phyloP scores from a whole-genome alignment of 2,888 invertebrate genomes.

The Periphyllus acericola region DNA sequence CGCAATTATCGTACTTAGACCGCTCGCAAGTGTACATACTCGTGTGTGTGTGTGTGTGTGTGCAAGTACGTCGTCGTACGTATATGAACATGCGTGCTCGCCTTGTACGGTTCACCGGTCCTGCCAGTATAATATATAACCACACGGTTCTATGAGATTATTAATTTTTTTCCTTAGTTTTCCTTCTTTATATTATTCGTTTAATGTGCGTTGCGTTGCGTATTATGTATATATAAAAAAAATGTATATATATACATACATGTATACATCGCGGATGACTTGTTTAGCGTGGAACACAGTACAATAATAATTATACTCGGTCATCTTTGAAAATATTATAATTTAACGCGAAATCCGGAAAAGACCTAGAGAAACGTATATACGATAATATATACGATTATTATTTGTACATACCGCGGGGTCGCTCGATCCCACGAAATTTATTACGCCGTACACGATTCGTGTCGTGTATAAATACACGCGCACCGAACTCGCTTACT shows the following conservation, averaged over 20 bases:
- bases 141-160: slow-evolving; percentile 25
- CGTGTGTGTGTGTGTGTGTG: slow-evolving; percentile 31
- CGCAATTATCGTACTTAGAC: slow-evolving; percentile 37
- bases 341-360: slow-evolving; percentile 53
- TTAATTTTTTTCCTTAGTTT: slow-evolving; percentile 29
- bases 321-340: slow-evolving; percentile 51
- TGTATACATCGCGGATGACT: not conserved
- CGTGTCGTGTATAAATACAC: not conserved
- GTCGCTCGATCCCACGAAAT: slow-evolving; percentile 15
- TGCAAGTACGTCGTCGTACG: not conserved
- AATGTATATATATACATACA: not conserved
- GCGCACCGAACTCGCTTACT: not conserved
- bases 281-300: slow-evolving; percentile 1
- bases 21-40: not conserved
- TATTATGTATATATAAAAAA: not conserved
- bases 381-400: slow-evolving; percentile 1
- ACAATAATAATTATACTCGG: slow-evolving; percentile 31
- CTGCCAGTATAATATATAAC: not conserved
- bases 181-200: not conserved
- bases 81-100: slow-evolving; percentile 46
- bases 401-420: not conserved
- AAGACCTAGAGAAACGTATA: slow-evolving; percentile 50
- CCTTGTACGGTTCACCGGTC: slow-evolving; percentile 60
- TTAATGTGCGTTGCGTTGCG: not conserved
- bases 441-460: not conserved